Percentiles rank a stretch among this genome's conserved stretches.
These are phyloP conservation scores for Triplophysa yarkandensis DNA, from an alignment of 2,797 vertebrate species.

Conservation along the genomic window DNA sequence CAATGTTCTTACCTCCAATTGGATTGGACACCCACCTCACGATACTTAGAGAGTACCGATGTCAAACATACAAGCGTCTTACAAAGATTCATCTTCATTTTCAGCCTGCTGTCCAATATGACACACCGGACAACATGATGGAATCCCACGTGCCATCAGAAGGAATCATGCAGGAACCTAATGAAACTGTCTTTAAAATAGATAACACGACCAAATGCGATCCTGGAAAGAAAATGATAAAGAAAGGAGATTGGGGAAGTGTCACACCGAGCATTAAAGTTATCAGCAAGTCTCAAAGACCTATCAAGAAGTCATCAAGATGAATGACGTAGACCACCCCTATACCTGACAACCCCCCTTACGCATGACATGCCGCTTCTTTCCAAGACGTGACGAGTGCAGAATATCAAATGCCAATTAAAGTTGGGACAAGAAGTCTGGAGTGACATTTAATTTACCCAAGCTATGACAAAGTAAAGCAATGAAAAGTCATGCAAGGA, in stretches of 20 bases:
- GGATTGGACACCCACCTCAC: background rate
- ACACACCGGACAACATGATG: background rate
- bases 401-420: slow-evolving; percentile 79
- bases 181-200: slow-evolving; percentile 61
- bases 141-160: slow-evolving; percentile 30
- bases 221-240: slow-evolving; percentile 57
- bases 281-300: slow-evolving; percentile 63
- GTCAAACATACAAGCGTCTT: slow-evolving; percentile 2
- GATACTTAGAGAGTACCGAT: background rate
- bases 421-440: slow-evolving; percentile 67
- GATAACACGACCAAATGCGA: slow-evolving; percentile 67
- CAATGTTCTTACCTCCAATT: background rate
- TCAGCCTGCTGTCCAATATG: slow-evolving; percentile 10
- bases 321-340: slow-evolving; percentile 62
- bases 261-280: slow-evolving; percentile 61
- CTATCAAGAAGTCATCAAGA: slow-evolving; percentile 72
- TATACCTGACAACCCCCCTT: slow-evolving; percentile 16
- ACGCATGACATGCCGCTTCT: slow-evolving; percentile 57
- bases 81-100: slow-evolving; percentile 25
- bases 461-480: slow-evolving; percentile 48
- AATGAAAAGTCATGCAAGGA: slow-evolving; percentile 5
- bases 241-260: slow-evolving; percentile 64
- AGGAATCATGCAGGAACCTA: slow-evolving; percentile 54
- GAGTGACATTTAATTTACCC: slow-evolving; percentile 74
- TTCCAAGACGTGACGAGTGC: slow-evolving; percentile 68